phyloP scores from a whole-genome alignment of 2,113 vertebrate species.

The Anas platyrhynchos region DNA sequence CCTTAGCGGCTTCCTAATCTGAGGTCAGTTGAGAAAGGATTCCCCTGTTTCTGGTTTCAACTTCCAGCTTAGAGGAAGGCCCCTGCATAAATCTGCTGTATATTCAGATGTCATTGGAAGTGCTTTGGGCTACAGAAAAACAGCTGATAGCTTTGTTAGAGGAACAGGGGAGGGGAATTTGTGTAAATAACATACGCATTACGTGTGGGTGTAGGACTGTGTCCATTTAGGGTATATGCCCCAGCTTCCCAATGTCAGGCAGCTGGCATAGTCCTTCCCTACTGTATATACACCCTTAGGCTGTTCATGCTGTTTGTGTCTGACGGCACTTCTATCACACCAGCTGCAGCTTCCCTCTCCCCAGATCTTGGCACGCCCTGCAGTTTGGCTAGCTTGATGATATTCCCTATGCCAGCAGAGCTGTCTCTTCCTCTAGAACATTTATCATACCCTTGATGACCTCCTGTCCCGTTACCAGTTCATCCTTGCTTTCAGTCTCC shows the following conservation, averaged over 20 bases:
- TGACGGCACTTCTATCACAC: not conserved
- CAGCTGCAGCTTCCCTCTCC: not conserved
- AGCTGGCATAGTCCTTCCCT: not conserved
- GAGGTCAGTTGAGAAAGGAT: not conserved
- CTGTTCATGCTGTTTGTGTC: not conserved
- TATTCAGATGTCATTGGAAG: not conserved
- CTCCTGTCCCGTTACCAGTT: not conserved
- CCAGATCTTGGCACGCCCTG: not conserved
- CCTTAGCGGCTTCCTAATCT: not conserved
- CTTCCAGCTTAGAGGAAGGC: not conserved
- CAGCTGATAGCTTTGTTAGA: not conserved
- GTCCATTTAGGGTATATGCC: not conserved
- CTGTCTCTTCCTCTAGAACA: not conserved
- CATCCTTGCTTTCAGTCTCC: not conserved
- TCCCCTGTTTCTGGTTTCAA: not conserved
- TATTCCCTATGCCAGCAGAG: not conserved
- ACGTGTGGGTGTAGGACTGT: not conserved
- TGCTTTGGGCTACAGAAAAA: not conserved
- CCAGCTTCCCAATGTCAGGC: not conserved
- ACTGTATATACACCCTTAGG: not conserved
- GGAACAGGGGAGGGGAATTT: not conserved
- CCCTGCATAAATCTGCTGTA: not conserved
- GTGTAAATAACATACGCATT: not conserved
- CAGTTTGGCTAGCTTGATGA: not conserved
- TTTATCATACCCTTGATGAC: not conserved